Evolutionary conservation across 2,888 invertebrate species (phyloP).

Genomic region (Cataglyphis albicans): DNA sequence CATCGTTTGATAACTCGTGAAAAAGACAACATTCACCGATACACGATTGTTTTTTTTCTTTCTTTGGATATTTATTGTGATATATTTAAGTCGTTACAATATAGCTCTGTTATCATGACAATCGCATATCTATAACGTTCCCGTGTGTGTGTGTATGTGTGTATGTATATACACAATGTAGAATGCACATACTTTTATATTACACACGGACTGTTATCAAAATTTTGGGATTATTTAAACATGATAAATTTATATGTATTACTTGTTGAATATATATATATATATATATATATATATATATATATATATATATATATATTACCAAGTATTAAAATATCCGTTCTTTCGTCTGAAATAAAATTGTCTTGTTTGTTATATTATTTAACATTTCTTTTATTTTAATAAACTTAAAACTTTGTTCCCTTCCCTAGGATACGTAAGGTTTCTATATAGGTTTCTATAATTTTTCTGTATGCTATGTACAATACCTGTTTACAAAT

Average conservation of each 20-base stretch:
- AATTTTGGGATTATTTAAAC: conserved; percentile 45
- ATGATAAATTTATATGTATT: conserved; percentile 58
- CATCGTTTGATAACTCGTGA: conserved; percentile 3
- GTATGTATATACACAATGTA: conserved; percentile 36
- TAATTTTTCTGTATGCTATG: conserved; percentile 26
- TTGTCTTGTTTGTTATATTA: conserved; percentile 47
- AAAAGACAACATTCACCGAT: conserved; percentile 22
- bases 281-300: conserved; percentile 64
- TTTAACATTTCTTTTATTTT: conserved; percentile 42
- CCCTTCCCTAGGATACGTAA: conserved; percentile 39
- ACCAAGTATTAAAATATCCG: conserved; percentile 69
- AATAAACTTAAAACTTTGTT: conserved; percentile 47
- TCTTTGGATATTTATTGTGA: conserved; percentile 48
- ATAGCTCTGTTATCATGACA: conserved; percentile 50
- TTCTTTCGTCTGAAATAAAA: conserved; percentile 57
- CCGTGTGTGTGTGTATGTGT: conserved; percentile 12
- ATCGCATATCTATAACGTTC: conserved; percentile 41
- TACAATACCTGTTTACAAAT: conserved; percentile 38
- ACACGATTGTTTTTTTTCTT: not conserved
- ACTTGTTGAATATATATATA: conserved; percentile 66
- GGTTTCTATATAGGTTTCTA: conserved; percentile 3
- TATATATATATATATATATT: conserved; percentile 63
- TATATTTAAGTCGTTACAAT: conserved; percentile 48
- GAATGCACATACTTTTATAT: conserved; percentile 49
- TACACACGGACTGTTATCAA: conserved; percentile 52